A percentile compares a stretch with the other conserved stretches of the same genome.
Evolutionary conservation across 2,888 invertebrate species (phyloP).

Genomic region (Cataglyphis altisquamis): DNA sequence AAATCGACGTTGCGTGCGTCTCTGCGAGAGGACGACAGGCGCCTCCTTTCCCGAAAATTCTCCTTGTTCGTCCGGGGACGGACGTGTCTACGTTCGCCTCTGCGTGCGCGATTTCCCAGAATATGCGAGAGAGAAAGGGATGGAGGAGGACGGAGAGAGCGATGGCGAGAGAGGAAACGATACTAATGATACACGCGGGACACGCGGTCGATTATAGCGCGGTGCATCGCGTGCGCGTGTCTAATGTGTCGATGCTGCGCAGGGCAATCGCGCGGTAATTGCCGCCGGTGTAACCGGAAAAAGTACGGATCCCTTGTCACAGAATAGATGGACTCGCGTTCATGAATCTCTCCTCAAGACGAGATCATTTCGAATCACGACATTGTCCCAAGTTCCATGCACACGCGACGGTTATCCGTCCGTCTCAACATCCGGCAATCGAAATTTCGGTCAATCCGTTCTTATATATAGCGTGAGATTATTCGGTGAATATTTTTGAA

Average conservation of each 20-base stretch:
- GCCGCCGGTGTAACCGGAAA: constrained; percentile 35
- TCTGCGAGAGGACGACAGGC: constrained; percentile 50
- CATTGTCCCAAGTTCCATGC: not conserved
- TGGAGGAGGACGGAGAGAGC: not conserved
- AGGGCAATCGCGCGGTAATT: constrained; percentile 41
- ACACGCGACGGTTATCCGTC: constrained; percentile 24
- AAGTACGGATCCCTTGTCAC: constrained; percentile 37
- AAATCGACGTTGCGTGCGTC: constrained; percentile 80
- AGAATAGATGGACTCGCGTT: constrained; percentile 30
- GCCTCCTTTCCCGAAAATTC: constrained; percentile 71
- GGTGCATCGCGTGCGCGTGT: constrained; percentile 81
- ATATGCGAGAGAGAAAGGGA: constrained; percentile 66
- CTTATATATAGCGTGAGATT: not conserved
- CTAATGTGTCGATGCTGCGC: constrained; percentile 77
- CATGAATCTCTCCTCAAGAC: constrained; percentile 23
- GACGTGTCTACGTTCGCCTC: constrained; percentile 3
- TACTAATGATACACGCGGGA: constrained; percentile 80
- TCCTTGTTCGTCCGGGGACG: constrained; percentile 6
- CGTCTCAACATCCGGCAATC: not conserved
- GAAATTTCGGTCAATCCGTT: not conserved
- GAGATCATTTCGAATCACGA: constrained; percentile 14
- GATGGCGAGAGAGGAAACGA: constrained; percentile 36
- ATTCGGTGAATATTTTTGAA: not conserved
- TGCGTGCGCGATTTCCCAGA: constrained; percentile 76
- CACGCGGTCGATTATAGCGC: constrained; percentile 81